Percentiles rank a stretch among this genome's conserved stretches.
phyloP scores from a whole-genome alignment of 2,113 vertebrate genomes.

The Silurus asotus region DNA sequence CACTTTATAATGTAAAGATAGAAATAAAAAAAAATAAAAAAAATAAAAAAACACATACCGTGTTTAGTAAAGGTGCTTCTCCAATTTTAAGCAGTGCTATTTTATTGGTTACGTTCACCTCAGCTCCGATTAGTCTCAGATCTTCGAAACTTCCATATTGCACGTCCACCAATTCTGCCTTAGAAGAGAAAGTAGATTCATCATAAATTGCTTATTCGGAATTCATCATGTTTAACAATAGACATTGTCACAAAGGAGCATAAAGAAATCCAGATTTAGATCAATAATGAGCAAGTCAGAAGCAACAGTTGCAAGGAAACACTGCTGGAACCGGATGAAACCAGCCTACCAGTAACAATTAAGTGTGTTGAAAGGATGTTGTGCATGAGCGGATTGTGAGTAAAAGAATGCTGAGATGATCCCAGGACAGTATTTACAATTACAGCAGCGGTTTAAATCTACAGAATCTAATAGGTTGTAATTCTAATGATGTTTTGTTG shows the following conservation, averaged over 20 bases:
- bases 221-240: not conserved
- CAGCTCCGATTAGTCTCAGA: slow-evolving; percentile 71
- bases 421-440: not conserved
- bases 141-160: slow-evolving; percentile 83
- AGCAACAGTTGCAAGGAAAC: not conserved
- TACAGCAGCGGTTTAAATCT: not conserved
- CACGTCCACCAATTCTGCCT: slow-evolving; percentile 88
- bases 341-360: not conserved
- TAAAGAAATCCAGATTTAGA: not conserved
- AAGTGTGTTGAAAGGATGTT: not conserved
- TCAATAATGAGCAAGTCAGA: not conserved
- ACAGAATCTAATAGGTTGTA: not conserved
- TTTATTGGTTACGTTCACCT: slow-evolving; percentile 77
- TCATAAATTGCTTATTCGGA: not conserved
- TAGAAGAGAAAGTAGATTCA: slow-evolving; percentile 43
- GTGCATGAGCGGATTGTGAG: not conserved
- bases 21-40: not conserved
- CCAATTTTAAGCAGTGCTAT: slow-evolving; percentile 92
- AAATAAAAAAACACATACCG: slow-evolving; percentile 72
- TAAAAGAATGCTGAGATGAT: not conserved
- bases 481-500: not conserved
- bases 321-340: not conserved
- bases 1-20: not conserved
- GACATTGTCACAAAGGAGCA: not conserved
- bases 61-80: slow-evolving; percentile 84